Base-by-base conservation (phyloP, 2,888 invertebrate species). In the Drosophila mulleri region DNA sequence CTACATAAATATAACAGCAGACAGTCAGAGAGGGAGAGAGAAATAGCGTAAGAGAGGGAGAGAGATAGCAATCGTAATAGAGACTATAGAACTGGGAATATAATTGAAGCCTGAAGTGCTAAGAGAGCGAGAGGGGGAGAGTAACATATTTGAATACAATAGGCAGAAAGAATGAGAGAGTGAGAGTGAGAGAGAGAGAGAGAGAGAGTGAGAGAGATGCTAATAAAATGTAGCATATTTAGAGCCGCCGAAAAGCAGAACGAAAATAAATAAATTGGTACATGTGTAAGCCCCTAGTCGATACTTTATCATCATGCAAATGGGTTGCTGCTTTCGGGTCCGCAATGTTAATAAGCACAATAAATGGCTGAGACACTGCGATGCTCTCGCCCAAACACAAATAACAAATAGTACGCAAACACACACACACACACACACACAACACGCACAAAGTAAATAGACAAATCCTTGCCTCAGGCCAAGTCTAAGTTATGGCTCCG, bases 221-320 rank as follows among this genome's bases (percentile, higher is more conserved):
- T 65, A 74, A 76, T 82, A 84, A 82, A 80, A 85, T 64, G 58
- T 56, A 62, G 71, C 89, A 88, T 71, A 75, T 75, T 82, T 72
- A 35, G 63, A 75, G 64, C 69, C 60, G 68, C 79, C 75, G 53
- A 63, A 68, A 60, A 67, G 60, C 69, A 72, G 53, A 52, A 54
- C 56, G 3, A 29, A 64, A 39, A 62, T 69, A 78, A 66, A 82
- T 82, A 78, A 70, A 67, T 78, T 65, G 74, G 20, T 82, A 82
- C 67, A 79, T 66, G 56, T 75, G 75, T 84, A 88, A 74, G 63
- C 85, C 82, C 88, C 56, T 72, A 50, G 85, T 82, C 73, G 88
- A 78, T 88, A 84, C 88, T 89, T 79, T 75, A 89, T 83, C 82
- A 88, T 88, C 80, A 84, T 82, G 85, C 71, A 79, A 82, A 88